Conservation (phyloP, 2,888 invertebrate species). For the Xanthia togata region DNA sequence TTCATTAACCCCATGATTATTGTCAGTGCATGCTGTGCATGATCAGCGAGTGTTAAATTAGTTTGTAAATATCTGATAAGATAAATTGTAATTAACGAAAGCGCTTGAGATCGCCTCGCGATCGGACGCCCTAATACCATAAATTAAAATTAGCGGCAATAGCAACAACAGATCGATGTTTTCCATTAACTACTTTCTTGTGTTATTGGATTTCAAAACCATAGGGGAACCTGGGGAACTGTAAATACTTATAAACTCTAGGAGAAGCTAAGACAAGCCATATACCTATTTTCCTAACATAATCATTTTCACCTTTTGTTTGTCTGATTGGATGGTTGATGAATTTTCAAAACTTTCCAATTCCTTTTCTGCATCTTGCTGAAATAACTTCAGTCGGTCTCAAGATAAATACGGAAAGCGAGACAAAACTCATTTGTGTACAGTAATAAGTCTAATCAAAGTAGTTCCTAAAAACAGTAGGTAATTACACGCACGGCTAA, state of each 20-base stretch:
- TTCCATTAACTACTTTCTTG: constrained; percentile 78
- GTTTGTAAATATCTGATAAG: constrained; percentile 54
- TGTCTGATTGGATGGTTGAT: background rate
- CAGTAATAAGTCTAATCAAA: constrained; percentile 76
- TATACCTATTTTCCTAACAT: background rate
- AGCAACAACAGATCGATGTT: constrained; percentile 77
- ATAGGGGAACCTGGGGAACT: constrained; percentile 11
- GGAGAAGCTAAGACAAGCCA: background rate
- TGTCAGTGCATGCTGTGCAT: constrained; percentile 43
- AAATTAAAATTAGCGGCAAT: constrained; percentile 88
- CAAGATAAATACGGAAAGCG: constrained; percentile 48
- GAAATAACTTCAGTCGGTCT: constrained; percentile 32
- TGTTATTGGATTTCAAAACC: constrained; percentile 46
- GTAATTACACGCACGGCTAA: constrained; percentile 85
- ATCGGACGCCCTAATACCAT: constrained; percentile 86
- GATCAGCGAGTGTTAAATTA: constrained; percentile 60
- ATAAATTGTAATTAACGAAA: constrained; percentile 69
- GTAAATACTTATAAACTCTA: constrained; percentile 5
- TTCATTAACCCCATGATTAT: constrained; percentile 41
- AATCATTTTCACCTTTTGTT: background rate
- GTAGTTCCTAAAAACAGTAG: constrained; percentile 80
- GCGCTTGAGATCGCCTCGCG: constrained; percentile 79
- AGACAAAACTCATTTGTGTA: constrained; percentile 51
- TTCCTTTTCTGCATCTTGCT: constrained; percentile 11
- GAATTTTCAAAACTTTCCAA: background rate